Evolutionary conservation across 2,113 vertebrate genomes (phyloP).

Genomic region (Sorex fumeus): DNA sequence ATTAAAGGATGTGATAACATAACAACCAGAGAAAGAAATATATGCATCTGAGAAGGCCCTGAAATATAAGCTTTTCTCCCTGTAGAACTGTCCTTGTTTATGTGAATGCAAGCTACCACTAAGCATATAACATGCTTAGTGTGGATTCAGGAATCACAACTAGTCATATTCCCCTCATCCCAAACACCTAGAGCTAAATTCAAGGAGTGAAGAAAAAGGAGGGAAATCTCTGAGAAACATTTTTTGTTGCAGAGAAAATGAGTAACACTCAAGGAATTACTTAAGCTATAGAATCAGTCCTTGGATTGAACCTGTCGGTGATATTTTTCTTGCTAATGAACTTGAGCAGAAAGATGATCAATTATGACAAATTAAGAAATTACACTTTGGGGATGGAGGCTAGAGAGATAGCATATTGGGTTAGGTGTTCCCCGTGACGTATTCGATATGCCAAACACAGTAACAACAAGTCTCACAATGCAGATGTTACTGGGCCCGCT

Average conservation of each 20-base stretch:
- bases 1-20: neutral
- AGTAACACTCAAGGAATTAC: neutral
- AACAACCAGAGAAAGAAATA: neutral
- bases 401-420: too few relatives aligned
- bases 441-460: too few relatives aligned
- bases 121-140: neutral
- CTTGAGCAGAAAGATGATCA: neutral
- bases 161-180: neutral
- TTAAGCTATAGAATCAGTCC: neutral
- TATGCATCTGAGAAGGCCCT: neutral
- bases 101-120: too few relatives aligned
- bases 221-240: neutral
- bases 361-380: slow-evolving; percentile 55
- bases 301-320: slow-evolving; percentile 4
- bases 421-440: too few relatives aligned
- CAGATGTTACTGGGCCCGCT: too few relatives aligned
- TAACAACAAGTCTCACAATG: too few relatives aligned
- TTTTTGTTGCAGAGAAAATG: slow-evolving; percentile 7
- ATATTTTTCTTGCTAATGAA: slow-evolving; percentile 38
- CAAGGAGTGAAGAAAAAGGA: neutral
- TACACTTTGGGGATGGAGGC: neutral
- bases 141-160: neutral
- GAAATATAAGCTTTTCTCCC: neutral
- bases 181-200: neutral
- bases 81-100: neutral